phyloP scores from a whole-genome alignment of 2,888 invertebrate genomes.

The Teleiodes luculella region DNA sequence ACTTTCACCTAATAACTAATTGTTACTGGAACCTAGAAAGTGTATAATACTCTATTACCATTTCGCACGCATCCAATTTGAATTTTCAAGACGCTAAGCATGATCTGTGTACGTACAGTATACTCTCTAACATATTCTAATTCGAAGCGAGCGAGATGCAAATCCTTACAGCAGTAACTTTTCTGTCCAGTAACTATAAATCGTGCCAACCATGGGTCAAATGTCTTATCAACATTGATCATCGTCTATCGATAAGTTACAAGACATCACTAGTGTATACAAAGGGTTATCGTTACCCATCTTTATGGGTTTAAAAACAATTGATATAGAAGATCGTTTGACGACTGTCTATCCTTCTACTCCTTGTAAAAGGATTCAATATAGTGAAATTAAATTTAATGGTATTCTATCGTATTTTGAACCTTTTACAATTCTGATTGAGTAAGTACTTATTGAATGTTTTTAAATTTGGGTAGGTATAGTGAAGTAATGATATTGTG shows the following conservation, averaged over 20 bases:
- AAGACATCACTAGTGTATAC: slow-evolving; percentile 50
- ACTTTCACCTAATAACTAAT: not conserved
- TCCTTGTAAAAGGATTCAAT: slow-evolving; percentile 53
- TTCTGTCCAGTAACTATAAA: slow-evolving; percentile 60
- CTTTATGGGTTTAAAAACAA: slow-evolving; percentile 62
- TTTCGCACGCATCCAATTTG: slow-evolving; percentile 9
- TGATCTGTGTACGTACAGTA: slow-evolving; percentile 11
- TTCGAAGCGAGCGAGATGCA: slow-evolving; percentile 40
- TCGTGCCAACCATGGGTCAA: slow-evolving; percentile 65
- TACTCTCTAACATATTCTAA: slow-evolving; percentile 37
- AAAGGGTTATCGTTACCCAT: slow-evolving; percentile 64
- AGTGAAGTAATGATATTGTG: no score
- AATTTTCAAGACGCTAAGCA: slow-evolving; percentile 9
- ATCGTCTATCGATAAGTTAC: slow-evolving; percentile 46
- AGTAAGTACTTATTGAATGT: no score
- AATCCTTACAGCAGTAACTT: slow-evolving; percentile 53
- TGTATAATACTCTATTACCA: not conserved
- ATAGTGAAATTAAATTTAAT: slow-evolving; percentile 60
- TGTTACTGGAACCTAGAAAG: not conserved
- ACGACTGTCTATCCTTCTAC: slow-evolving; percentile 41
- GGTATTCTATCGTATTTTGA: slow-evolving; percentile 8
- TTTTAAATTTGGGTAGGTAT: no score
- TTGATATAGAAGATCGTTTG: slow-evolving; percentile 45
- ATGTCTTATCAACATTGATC: slow-evolving; percentile 60
- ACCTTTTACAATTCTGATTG: not conserved